phyloP scores from a whole-genome alignment of 2,113 vertebrate species.

The Corythornis madagascariensis region DNA sequence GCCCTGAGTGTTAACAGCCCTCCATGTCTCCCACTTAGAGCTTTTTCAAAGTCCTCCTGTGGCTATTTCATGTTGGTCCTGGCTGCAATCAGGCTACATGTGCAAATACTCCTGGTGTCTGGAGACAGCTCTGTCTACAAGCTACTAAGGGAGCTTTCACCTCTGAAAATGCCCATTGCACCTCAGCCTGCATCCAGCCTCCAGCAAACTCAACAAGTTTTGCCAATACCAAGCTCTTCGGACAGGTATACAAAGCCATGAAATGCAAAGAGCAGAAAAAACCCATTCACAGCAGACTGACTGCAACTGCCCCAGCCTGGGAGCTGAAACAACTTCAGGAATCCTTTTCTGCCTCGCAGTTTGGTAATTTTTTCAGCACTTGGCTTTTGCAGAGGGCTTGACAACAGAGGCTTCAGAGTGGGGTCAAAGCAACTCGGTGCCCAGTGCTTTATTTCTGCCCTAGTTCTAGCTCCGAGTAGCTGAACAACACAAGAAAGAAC shows the following conservation, averaged over 20 bases:
- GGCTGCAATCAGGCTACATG: not conserved
- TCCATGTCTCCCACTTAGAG: not conserved
- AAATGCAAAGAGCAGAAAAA: not conserved
- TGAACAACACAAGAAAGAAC: not conserved
- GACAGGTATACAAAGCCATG: not conserved
- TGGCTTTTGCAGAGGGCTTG: not conserved
- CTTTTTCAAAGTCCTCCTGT: not conserved
- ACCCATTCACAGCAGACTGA: not conserved
- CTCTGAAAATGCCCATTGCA: not conserved
- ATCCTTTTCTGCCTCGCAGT: not conserved
- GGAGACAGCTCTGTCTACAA: not conserved
- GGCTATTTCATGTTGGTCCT: not conserved
- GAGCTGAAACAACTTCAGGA: not conserved
- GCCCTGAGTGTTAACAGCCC: slow-evolving; percentile 38
- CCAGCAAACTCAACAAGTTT: not conserved
- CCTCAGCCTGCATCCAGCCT: not conserved
- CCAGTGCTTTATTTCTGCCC: not conserved
- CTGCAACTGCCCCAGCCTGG: not conserved
- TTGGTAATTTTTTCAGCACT: not conserved
- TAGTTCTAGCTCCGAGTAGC: not conserved
- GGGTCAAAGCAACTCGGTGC: not conserved
- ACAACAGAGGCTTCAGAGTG: rapidly evolving
- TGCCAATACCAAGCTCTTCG: not conserved
- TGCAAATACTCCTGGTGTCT: not conserved
- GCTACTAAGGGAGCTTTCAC: not conserved